A percentile compares a stretch with the other conserved stretches of the same genome.
These are phyloP conservation scores for Sphenodon punctatus DNA, from an alignment of 2,797 vertebrate species.

Conservation along the genomic window DNA sequence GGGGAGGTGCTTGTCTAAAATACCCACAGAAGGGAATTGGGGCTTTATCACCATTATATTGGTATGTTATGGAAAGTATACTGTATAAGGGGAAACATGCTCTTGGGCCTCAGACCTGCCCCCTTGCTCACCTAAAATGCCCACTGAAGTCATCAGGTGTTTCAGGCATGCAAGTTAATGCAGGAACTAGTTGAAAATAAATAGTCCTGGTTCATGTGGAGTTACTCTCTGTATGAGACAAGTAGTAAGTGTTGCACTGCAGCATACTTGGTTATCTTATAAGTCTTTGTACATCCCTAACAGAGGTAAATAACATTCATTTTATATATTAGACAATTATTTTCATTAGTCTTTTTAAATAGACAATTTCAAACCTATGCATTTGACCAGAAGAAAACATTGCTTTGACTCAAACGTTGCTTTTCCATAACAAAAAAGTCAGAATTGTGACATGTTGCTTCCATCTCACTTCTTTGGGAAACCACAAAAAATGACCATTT, in stretches of 20 bases:
- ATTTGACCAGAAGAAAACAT: slow-evolving; percentile 8
- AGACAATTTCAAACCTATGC: slow-evolving; percentile 1
- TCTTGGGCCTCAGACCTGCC: neutral
- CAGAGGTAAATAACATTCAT: no score
- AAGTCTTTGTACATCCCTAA: slow-evolving; percentile 43
- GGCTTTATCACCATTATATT: no score
- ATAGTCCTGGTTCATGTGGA: neutral
- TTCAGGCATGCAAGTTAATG: accelerated
- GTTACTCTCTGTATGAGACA: neutral
- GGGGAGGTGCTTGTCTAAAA: no score
- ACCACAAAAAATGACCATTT: neutral
- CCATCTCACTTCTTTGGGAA: slow-evolving; percentile 5
- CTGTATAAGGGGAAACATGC: neutral
- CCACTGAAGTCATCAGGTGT: neutral
- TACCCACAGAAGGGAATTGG: no score
- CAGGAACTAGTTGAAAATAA: neutral
- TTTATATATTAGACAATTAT: no score
- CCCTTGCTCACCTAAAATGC: neutral
- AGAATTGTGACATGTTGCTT: neutral
- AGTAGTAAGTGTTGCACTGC: neutral
- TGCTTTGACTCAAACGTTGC: neutral
- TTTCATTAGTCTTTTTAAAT: slow-evolving; percentile 23
- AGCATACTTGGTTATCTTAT: slow-evolving; percentile 31
- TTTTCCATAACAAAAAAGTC: slow-evolving; percentile 15
- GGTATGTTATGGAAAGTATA: neutral